Percentiles rank a stretch among this genome's conserved stretches.
Conservation (phyloP, 2,888 invertebrate genomes). For the Drosophila stalkeri region DNA sequence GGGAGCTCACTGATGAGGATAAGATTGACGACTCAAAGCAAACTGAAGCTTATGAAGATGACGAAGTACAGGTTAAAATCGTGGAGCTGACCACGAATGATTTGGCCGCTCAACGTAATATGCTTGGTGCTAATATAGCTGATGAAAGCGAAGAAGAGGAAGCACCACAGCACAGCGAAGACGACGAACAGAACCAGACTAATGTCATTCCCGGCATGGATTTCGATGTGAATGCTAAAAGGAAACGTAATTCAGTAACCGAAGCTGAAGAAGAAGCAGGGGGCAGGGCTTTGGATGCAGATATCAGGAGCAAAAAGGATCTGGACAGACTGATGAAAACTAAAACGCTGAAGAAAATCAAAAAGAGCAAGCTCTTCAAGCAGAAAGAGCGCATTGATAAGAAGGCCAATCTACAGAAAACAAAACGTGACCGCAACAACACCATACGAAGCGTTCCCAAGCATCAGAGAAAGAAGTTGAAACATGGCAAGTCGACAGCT, state of each 20-base stretch:
- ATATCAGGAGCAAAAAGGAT: slow-evolving; percentile 87
- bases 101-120: slow-evolving; percentile 89
- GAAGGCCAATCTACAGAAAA: slow-evolving; percentile 89
- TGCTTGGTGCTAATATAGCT: slow-evolving; percentile 88
- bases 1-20: slow-evolving; percentile 85
- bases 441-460: slow-evolving; percentile 82
- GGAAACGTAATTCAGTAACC: slow-evolving; percentile 37
- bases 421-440: slow-evolving; percentile 84
- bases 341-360: slow-evolving; percentile 90
- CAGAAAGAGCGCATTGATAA: slow-evolving; percentile 90
- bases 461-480: slow-evolving; percentile 78
- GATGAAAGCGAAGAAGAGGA: slow-evolving; percentile 84
- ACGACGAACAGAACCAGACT: slow-evolving; percentile 32
- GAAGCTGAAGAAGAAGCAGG: not conserved
- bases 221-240: slow-evolving; percentile 63
- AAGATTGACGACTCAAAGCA: slow-evolving; percentile 81
- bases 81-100: slow-evolving; percentile 90
- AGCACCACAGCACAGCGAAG: slow-evolving; percentile 61
- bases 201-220: slow-evolving; percentile 83
- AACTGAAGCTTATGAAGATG: slow-evolving; percentile 89
- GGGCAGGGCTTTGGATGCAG: slow-evolving; percentile 4
- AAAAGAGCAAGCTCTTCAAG: slow-evolving; percentile 92
- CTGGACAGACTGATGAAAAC: slow-evolving; percentile 89
- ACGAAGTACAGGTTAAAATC: slow-evolving; percentile 92
- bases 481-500: slow-evolving; percentile 56